These are phyloP conservation scores for Ascidia mentula DNA, from an alignment of 23 tunicate genomes.

Conservation along the genomic window DNA sequence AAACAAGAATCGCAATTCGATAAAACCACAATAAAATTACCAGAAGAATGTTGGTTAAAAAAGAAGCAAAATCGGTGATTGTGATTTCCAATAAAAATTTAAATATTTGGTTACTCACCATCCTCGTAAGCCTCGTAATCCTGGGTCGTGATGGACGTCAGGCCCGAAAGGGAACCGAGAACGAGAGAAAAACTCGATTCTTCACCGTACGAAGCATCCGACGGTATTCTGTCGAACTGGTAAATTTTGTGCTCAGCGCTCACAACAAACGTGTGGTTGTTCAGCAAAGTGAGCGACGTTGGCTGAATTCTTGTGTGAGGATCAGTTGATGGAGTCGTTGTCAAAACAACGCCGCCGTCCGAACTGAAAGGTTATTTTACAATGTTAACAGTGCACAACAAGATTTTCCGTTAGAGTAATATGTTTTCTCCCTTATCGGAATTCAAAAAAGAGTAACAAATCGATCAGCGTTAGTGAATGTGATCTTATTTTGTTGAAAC, in stretches of 20 bases:
- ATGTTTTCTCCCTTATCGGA: too few species aligned
- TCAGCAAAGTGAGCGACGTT: background rate
- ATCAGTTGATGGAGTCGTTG: background rate
- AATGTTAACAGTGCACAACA: too few species aligned
- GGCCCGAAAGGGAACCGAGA: background rate
- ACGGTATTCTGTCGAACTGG: background rate
- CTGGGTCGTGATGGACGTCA: background rate
- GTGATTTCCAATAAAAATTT: too few species aligned
- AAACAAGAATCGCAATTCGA: constrained; percentile 3
- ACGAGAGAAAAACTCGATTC: background rate
- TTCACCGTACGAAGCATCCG: background rate
- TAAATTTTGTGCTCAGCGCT: background rate
- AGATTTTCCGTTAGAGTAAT: too few species aligned
- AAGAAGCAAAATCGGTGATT: too few species aligned
- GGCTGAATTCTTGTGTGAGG: background rate
- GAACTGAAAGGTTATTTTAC: too few species aligned
- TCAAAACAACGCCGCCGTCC: background rate
- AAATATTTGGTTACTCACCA: too few species aligned
- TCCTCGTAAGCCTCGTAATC: constrained; percentile 23
- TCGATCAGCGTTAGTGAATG: too few species aligned
- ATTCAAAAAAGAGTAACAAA: too few species aligned
- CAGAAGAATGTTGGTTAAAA: too few species aligned
- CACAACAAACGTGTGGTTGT: background rate
- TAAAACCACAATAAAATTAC: too few species aligned
- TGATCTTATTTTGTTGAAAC: too few species aligned